Evolutionary conservation across 2,888 invertebrate species (phyloP), one percentile per base, ranked within the genome.

Genomic region (Clostera curtula): DNA sequence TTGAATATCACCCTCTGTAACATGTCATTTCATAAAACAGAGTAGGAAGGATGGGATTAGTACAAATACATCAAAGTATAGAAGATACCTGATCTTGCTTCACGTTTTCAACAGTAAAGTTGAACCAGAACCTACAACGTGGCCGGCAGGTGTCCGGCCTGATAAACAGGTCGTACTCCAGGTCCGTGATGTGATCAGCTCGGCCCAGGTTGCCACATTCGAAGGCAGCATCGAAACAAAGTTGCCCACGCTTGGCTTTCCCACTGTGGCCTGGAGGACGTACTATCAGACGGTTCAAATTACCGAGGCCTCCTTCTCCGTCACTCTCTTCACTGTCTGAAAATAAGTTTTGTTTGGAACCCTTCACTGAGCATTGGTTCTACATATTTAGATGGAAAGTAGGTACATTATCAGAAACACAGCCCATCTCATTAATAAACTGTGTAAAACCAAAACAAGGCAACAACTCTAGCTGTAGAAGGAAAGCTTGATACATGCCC

Each of bases 181-280:
- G 91, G 55, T 98, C 97, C 4, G 93, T 93, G 49, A 98, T 88
- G 48, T 96, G 89, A 63, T 97, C 97, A 1, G 97, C 97, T 40
- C 96, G 87, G n/a, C 97, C 98, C 26, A 98, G 86, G 77, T 98
- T 98, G 50, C 98, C 97, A 37, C 96, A 95, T 79, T 98, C 98
- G 73, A 95, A 98, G 8, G 96, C 95, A 2, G 98, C 97, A 80
- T 98, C 97, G 75, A 98, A 98, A 61, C 97, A 97, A 12, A 98
- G 85, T 66, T 98, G 97, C 2, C 98, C 98, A 38, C 94, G 91
- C 79, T 97, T 97, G 6, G 97, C 97, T 72, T 97, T 96, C 1
- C 97, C 96, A 58, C 94, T 95, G 67, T 96, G 95, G 0, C 95
- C 96, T 0, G 94, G 91, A 4, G 96, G 96, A 9, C 96, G 87